These are phyloP conservation scores for Tragulus kanchil DNA, from an alignment of 2,113 vertebrate genomes.

Conservation along the genomic window DNA sequence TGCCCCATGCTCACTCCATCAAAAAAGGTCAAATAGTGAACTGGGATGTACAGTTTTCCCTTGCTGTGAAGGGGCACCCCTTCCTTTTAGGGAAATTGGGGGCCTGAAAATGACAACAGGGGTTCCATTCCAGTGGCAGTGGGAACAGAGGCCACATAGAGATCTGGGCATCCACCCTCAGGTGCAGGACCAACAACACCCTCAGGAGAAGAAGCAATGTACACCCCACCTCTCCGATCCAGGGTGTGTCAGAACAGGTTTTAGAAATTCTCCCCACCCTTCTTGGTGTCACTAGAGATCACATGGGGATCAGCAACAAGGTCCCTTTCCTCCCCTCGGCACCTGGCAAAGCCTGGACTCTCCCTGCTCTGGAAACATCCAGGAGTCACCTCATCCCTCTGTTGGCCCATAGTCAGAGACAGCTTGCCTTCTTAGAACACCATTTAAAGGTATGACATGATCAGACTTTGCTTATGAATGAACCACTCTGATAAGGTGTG, in stretches of 20 bases:
- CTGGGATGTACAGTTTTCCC: neutral
- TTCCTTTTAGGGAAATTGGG: neutral
- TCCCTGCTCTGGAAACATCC: neutral
- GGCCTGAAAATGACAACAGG: neutral
- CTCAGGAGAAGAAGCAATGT: neutral
- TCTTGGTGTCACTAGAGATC: neutral
- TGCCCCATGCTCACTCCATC: neutral
- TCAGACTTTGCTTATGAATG: neutral
- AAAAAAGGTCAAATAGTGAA: neutral
- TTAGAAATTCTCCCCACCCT: neutral
- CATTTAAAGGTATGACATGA: neutral
- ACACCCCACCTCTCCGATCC: neutral
- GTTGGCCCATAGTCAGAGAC: neutral
- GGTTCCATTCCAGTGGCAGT: neutral
- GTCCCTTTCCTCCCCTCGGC: neutral
- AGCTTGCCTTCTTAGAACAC: neutral
- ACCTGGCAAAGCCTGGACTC: neutral
- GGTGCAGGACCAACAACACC: neutral
- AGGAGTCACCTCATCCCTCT: neutral
- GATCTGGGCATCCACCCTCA: neutral
- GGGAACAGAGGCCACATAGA: neutral
- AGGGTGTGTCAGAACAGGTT: neutral
- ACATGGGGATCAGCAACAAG: rapidly evolving
- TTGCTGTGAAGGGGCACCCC: neutral
- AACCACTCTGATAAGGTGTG: neutral